These are phyloP conservation scores for Pheosia gnoma DNA, from an alignment of 2,888 invertebrate genomes.

Conservation along the genomic window DNA sequence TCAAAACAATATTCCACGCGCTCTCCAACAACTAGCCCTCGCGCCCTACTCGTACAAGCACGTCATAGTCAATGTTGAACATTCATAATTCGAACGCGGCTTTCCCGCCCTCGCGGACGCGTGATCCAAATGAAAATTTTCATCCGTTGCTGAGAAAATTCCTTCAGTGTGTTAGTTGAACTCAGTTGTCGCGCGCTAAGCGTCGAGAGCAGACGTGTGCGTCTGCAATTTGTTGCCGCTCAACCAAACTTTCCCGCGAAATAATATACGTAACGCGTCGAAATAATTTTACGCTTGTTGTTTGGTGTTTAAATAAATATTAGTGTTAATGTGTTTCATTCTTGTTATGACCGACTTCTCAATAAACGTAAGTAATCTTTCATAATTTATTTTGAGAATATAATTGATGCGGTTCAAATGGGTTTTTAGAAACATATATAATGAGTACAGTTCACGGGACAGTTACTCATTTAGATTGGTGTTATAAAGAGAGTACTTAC, in stretches of 20 bases:
- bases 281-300: slow-evolving; percentile 43
- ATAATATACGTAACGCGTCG: slow-evolving; percentile 45
- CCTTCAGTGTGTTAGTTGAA: slow-evolving; percentile 37
- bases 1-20: slow-evolving; percentile 4
- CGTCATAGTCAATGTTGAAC: slow-evolving; percentile 46
- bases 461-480: slow-evolving; percentile 17
- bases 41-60: slow-evolving; percentile 16
- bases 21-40: slow-evolving; percentile 19
- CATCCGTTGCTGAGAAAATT: slow-evolving; percentile 47
- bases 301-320: slow-evolving; percentile 47
- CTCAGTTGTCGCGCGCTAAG: slow-evolving; percentile 63
- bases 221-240: slow-evolving; percentile 33
- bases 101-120: slow-evolving; percentile 58
- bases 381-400: slow-evolving; percentile 21
- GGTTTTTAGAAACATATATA: slow-evolving; percentile 26
- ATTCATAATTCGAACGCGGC: slow-evolving; percentile 55
- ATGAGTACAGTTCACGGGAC: slow-evolving; percentile 16
- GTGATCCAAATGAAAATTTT: slow-evolving; percentile 63
- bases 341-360: slow-evolving; percentile 24
- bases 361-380: slow-evolving; percentile 33
- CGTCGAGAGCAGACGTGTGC: slow-evolving; percentile 51
- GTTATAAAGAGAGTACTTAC: slow-evolving; percentile 13
- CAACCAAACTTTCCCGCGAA: slow-evolving; percentile 63
- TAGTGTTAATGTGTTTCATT: slow-evolving; percentile 49
- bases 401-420: slow-evolving; percentile 24